phyloP scores from a whole-genome alignment of 2,888 invertebrate species.

The Suillia variegata region DNA sequence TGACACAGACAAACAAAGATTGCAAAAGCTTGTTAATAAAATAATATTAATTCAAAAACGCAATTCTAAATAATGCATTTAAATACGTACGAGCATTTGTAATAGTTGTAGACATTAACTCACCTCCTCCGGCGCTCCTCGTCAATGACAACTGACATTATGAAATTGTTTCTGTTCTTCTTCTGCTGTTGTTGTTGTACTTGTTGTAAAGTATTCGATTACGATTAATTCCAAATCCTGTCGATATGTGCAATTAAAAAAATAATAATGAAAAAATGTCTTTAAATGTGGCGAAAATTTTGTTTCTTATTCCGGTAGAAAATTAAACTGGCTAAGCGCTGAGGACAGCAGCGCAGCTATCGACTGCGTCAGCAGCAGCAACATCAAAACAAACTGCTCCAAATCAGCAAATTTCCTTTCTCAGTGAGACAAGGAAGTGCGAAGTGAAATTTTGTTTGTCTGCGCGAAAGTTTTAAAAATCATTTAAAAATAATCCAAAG shows the following conservation, averaged over 20 bases:
- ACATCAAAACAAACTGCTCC: not conserved
- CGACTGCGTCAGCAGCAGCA: no score
- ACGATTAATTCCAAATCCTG: not conserved
- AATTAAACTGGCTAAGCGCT: not conserved
- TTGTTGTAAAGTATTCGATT: not conserved
- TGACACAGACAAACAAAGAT: no score
- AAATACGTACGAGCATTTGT: no score
- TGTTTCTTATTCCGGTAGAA: no score
- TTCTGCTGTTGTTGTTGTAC: not conserved
- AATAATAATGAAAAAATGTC: not conserved
- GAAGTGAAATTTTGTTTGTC: no score
- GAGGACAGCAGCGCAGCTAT: not conserved
- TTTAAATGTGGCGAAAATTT: not conserved
- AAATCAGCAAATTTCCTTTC: not conserved
- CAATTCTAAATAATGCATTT: no score
- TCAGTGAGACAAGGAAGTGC: not conserved
- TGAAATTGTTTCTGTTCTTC: not conserved
- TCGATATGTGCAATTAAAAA: not conserved
- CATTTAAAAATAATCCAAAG: no score
- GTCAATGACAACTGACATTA: conserved; percentile 32
- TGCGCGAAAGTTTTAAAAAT: no score
- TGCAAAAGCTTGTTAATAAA: no score
- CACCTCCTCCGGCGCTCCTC: conserved; percentile 38
- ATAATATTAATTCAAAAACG: no score
- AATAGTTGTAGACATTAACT: conserved; percentile 16